Conservation (phyloP, 2,113 vertebrate genomes). For the Lepus americanus region DNA sequence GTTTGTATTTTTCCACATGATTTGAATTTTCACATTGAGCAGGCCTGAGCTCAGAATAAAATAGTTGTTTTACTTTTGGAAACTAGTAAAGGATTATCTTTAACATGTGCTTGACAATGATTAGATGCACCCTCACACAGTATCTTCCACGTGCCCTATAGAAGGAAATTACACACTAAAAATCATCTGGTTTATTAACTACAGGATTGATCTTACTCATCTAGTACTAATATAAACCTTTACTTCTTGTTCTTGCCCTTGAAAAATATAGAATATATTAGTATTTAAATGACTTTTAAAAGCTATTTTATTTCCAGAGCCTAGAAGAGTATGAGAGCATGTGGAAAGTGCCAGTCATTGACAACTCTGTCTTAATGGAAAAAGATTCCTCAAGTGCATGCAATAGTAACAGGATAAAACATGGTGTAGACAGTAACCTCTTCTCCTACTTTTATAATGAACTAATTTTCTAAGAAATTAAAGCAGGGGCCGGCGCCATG, state of each 20-base stretch:
- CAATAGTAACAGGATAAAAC: not conserved
- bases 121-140: not conserved
- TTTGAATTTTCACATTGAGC: slow-evolving; percentile 5
- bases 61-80: not conserved
- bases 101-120: slow-evolving; percentile 13
- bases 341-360: not conserved
- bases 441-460: not conserved
- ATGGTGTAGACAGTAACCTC: not conserved
- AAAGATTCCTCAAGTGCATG: not conserved
- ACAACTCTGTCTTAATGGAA: not conserved
- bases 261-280: not conserved
- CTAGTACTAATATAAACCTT: slow-evolving; percentile 1
- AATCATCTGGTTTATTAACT: slow-evolving; percentile 46
- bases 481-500: too few species aligned
- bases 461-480: not conserved
- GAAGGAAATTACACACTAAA: slow-evolving; percentile 2
- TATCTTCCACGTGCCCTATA: not conserved
- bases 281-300: not conserved
- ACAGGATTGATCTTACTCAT: not conserved
- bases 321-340: not conserved
- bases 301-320: not conserved
- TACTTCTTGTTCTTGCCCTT: slow-evolving; percentile 31
- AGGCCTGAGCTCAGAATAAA: not conserved
- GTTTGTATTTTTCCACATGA: not conserved
- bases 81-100: not conserved